Base-by-base conservation (phyloP, 2,797 vertebrate genomes). In the Zenarchopterus dispar region DNA sequence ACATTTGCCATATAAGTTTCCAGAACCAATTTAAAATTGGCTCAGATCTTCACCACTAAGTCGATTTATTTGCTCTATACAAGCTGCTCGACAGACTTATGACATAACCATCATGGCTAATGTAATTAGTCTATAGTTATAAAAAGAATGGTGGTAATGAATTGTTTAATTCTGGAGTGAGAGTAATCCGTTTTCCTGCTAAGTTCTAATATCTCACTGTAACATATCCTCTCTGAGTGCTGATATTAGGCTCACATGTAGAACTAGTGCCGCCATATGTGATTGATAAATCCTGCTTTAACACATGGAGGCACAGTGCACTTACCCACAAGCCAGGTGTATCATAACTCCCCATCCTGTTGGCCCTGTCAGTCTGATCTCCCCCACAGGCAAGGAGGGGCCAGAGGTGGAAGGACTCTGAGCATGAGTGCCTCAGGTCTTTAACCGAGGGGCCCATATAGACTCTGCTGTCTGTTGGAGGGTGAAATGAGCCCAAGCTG, bases 401-500 rank as follows among this genome's bases (percentile, higher is more conserved):
- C 66, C 71, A 59, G 75, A 75, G 78, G 78, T 84, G 78, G 74
- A 75, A 71, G 83, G 70, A 81, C 76, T 77, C 64, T 67, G 62
- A 80, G 84, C 70, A 78, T 85, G 83, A 89, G 80, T 53, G 84
- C 86, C 82, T 84, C 68, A 13, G 87, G 90, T 81, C 84, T 91
- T 88, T 84, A 77, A 89, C 86, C 75, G 73, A 88, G 79, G 84
- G 84, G 75, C 67, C 78, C 52, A 71, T 80, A 84, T 80, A 81
- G 85, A 84, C 86, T 88, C 88, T 74, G 75, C 88, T 92, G 90
- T 82, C 78, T 65, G 82, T 86, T 91, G 87, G 89, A 93, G 92
- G 90, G 88, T 93, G 90, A 93, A 93, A 93, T 93, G 88, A 93
- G 82, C 83, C 85, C 87, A 90, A 84, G 89, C 88, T 80, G 83